Percentiles rank a stretch among this genome's conserved stretches.
Evolutionary conservation across 2,797 vertebrate species (phyloP).

Genomic region (Catostomus latipinnis): DNA sequence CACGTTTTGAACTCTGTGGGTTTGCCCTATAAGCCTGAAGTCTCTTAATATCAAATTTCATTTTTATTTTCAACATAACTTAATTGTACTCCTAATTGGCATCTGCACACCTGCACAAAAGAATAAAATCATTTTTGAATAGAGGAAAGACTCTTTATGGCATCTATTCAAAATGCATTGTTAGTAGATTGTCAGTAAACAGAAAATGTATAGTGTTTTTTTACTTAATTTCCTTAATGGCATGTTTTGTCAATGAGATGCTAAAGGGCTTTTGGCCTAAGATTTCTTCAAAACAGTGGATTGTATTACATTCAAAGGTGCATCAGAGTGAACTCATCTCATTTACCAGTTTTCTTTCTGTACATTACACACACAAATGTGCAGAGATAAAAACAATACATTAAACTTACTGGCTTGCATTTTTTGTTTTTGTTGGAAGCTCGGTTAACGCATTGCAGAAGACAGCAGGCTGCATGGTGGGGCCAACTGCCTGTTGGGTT

Average conservation of each 20-base stretch:
- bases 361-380: background rate
- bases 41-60: background rate
- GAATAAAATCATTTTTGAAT: background rate
- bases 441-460: no score
- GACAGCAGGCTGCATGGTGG: background rate
- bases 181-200: background rate
- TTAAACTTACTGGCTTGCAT: background rate
- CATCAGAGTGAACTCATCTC: background rate
- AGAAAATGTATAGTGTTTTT: background rate
- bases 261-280: background rate
- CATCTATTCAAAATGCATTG: background rate
- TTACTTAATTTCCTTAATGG: slow-evolving; percentile 8
- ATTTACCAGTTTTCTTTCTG: background rate
- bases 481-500: background rate
- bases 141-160: background rate
- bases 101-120: background rate
- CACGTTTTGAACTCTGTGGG: background rate
- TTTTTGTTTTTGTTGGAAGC: background rate
- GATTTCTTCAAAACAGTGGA: background rate
- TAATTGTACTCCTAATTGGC: background rate
- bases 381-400: background rate
- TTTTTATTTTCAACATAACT: background rate
- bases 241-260: background rate
- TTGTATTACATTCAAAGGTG: background rate
- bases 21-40: slow-evolving; percentile 6